A percentile compares a stretch with the other conserved stretches of the same genome.
These are phyloP conservation scores for Physocephala rufipes DNA, from an alignment of 2,888 invertebrate genomes.

Conservation along the genomic window DNA sequence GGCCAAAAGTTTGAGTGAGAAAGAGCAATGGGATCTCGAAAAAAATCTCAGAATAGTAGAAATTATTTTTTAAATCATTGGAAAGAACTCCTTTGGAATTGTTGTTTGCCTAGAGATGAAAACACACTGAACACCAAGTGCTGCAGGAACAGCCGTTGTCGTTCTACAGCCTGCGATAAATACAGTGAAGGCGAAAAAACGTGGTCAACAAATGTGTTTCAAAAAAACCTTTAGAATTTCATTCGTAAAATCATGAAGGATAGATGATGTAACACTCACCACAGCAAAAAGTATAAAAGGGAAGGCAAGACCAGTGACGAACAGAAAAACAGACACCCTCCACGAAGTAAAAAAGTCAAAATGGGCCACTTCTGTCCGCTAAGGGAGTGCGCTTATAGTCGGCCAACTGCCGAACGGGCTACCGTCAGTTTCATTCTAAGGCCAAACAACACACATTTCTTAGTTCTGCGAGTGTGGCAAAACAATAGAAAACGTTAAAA, in stretches of 20 bases:
- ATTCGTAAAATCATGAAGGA: not conserved
- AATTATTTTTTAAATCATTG: slow-evolving; percentile 6
- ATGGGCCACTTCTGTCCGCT: not conserved
- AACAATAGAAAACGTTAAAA: slow-evolving; percentile 32
- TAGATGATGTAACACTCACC: not conserved
- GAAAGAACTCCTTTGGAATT: not conserved
- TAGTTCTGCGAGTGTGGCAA: slow-evolving; percentile 24
- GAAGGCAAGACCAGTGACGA: not conserved
- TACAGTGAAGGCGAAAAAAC: slow-evolving; percentile 9
- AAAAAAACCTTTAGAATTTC: not conserved
- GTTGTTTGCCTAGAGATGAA: not conserved
- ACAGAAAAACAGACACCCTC: slow-evolving; percentile 18
- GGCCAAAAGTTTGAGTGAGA: not conserved
- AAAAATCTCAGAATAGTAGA: not conserved
- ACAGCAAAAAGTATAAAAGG: not conserved
- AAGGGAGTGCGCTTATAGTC: too few species aligned
- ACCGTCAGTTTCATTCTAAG: too few species aligned
- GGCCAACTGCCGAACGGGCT: too few species aligned
- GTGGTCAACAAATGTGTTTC: not conserved
- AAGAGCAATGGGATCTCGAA: too few species aligned
- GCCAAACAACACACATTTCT: too few species aligned
- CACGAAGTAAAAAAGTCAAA: not conserved
- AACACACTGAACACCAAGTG: not conserved
- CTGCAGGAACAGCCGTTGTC: too few species aligned
- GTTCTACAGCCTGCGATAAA: not conserved